Conservation (phyloP, 35 echinoderm and acorn worm genomes). For the Apostichopus japonicus region DNA sequence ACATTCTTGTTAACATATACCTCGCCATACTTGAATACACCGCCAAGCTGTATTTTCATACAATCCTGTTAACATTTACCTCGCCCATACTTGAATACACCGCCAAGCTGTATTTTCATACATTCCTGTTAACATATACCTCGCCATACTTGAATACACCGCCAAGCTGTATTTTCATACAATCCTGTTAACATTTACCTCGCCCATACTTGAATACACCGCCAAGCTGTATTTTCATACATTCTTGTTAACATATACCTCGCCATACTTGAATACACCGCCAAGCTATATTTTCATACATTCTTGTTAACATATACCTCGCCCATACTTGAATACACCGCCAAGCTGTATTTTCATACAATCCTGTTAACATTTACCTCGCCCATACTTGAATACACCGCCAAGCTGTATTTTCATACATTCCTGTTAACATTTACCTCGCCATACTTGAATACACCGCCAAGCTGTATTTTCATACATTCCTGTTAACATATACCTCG, state of each 20-base stretch:
- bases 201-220: too few species aligned
- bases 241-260: not conserved
- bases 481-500: too few species aligned
- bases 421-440: too few species aligned
- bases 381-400: too few species aligned
- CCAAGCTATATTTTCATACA: not conserved
- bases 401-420: not conserved
- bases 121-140: not conserved
- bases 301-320: not conserved
- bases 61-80: not conserved
- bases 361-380: not conserved
- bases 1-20: not conserved
- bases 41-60: not conserved
- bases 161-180: not conserved
- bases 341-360: not conserved
- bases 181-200: not conserved
- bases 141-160: too few species aligned
- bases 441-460: too few species aligned
- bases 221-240: not conserved
- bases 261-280: too few species aligned
- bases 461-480: not conserved
- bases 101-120: not conserved
- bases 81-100: too few species aligned
- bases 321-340: too few species aligned
- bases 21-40: too few species aligned